Evolutionary conservation across 1,140 invertebrate species (phyloP), one percentile per base, ranked within the genome.

Genomic region (Goniozus legneri): DNA sequence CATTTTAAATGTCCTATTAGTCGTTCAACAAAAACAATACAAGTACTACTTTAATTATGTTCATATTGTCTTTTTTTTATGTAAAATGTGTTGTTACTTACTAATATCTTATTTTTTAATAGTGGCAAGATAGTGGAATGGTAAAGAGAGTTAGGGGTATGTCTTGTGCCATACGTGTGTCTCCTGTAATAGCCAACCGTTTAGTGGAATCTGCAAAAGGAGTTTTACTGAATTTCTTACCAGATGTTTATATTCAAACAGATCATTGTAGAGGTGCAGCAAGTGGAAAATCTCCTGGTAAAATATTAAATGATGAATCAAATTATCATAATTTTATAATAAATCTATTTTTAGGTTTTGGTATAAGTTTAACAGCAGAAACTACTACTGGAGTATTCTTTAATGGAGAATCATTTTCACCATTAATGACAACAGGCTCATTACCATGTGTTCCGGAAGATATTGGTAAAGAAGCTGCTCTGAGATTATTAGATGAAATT

Each of bases 201-300:
- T 87, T 98, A 52, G 88, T 98, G 12, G 94, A 97, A 62, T 77
- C 90, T 12, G 88, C 95, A 3, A 97, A 98, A 78, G 88, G 90
- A 40, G 82, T 91, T 6, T 82, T 98, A 60, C 79, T 95, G 2
- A 89, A 95, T 35, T 98, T 92, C 70, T 65, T 99, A 21, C 89
- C 95, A 8, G 96, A 99, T 77, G 86, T 99, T 43, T 98, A 95
- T 65, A 92, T 98, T 52, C 87, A 89, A 62, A 90, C 91, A 13
- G 96, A 98, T 79, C 91, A 94, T 69, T 83, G 85, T 62, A 87
- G 88, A 69, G 92, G 95, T 18, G 80, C 82, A 44, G 80, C 84
- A 51, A 86, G 89, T 35, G 95, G 95, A 49, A 91, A 90, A 80
- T 94, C 86, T 65, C 87, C 88, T 13, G 86, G 77, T 76, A 57